Evolutionary conservation across 2,888 invertebrate genomes (phyloP).

Genomic region (Tetheella fluctuosa): DNA sequence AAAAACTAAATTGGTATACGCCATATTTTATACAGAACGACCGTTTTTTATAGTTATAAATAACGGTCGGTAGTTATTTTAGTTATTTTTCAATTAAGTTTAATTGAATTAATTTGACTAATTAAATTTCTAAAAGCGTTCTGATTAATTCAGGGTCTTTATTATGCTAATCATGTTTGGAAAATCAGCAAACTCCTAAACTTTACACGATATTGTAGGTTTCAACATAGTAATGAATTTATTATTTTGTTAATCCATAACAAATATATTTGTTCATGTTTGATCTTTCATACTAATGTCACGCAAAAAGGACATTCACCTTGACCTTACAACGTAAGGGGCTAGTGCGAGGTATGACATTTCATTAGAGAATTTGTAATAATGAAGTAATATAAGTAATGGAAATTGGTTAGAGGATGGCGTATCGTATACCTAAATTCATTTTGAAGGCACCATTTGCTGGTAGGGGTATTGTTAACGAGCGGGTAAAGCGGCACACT

Average conservation of each 20-base stretch:
- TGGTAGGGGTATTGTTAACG: constrained; percentile 65
- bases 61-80: not conserved
- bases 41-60: too few relatives aligned
- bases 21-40: not conserved
- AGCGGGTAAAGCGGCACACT: constrained; percentile 61
- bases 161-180: not conserved
- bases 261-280: too few relatives aligned
- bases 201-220: not conserved
- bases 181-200: not conserved
- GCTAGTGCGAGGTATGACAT: not conserved
- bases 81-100: too few relatives aligned
- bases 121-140: constrained; percentile 1
- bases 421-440: constrained; percentile 53
- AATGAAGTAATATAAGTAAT: constrained; percentile 24
- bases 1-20: not conserved
- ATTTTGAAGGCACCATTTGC: constrained; percentile 64
- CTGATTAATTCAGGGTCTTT: not conserved
- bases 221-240: not conserved
- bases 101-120: not conserved
- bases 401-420: constrained; percentile 40
- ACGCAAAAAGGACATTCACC: constrained; percentile 3
- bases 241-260: not conserved
- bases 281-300: not conserved
- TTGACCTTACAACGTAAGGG: not conserved
- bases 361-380: constrained; percentile 4